Conservation (phyloP, 1,140 invertebrate species). For the Calliphora vicina region DNA sequence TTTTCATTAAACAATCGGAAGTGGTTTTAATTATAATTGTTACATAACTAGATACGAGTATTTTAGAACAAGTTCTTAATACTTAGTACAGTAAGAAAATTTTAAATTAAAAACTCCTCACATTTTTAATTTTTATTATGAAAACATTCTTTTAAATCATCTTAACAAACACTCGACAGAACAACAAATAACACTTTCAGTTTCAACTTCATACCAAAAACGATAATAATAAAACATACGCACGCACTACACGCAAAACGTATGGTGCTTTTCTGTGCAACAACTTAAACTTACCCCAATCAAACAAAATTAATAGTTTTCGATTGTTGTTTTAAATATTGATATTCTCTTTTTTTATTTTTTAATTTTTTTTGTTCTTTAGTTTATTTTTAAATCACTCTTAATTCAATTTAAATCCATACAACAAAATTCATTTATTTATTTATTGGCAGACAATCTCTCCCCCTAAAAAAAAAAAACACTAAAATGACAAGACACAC, state of each 20-base stretch:
- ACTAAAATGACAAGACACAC: neutral
- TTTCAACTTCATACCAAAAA: neutral
- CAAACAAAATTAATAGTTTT: neutral
- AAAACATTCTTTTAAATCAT: neutral
- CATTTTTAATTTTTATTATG: too few species aligned
- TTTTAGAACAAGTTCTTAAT: too few species aligned
- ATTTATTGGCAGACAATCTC: neutral
- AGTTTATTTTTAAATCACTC: neutral
- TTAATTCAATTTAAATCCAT: neutral
- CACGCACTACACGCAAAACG: neutral
- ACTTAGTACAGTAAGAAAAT: too few species aligned
- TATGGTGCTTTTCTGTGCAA: neutral
- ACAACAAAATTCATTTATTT: neutral
- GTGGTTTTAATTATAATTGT: too few species aligned
- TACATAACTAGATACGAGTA: too few species aligned
- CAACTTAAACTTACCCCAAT: conserved; percentile 15
- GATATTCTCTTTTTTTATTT: neutral
- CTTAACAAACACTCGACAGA: neutral
- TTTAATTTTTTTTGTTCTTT: neutral
- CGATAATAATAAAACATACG: neutral
- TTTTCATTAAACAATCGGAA: too few species aligned
- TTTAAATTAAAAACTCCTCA: too few species aligned
- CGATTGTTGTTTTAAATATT: neutral
- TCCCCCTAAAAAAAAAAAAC: neutral
- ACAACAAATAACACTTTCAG: neutral